phyloP scores from a whole-genome alignment of 2,113 vertebrate species.

The Mola mola region DNA sequence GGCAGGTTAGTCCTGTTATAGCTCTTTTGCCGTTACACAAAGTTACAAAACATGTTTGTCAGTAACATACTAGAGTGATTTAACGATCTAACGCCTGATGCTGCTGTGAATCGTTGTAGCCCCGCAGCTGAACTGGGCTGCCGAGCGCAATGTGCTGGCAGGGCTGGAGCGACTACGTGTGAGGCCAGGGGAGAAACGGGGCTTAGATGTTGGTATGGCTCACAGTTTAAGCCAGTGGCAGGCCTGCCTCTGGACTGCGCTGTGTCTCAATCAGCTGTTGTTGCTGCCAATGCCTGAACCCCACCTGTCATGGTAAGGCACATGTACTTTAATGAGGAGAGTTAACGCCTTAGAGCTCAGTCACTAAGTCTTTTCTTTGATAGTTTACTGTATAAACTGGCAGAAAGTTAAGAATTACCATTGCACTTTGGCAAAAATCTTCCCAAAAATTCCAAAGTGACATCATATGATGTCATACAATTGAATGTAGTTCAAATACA shows the following conservation, averaged over 20 bases:
- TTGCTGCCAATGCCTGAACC: conserved; percentile 85
- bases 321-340: not conserved
- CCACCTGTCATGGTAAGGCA: conserved; percentile 84
- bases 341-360: no score
- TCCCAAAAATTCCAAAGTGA: no score
- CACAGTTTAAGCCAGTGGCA: conserved; percentile 95
- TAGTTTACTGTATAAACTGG: no score
- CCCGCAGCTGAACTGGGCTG: conserved; percentile 43
- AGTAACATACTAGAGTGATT: not conserved
- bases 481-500: no score
- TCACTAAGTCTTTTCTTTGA: no score
- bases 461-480: no score
- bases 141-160: conserved; percentile 44
- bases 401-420: no score
- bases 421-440: no score
- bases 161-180: conserved; percentile 66
- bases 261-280: conserved; percentile 90
- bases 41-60: not conserved
- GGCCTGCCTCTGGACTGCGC: conserved; percentile 88
- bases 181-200: conserved; percentile 46
- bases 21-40: not conserved
- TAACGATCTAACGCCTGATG: not conserved
- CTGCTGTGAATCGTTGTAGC: conserved; percentile 23
- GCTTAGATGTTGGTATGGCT: conserved; percentile 82
- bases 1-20: conserved; percentile 35